Evolutionary conservation across 2,888 invertebrate genomes (phyloP).

Genomic region (Lymantria dispar): DNA sequence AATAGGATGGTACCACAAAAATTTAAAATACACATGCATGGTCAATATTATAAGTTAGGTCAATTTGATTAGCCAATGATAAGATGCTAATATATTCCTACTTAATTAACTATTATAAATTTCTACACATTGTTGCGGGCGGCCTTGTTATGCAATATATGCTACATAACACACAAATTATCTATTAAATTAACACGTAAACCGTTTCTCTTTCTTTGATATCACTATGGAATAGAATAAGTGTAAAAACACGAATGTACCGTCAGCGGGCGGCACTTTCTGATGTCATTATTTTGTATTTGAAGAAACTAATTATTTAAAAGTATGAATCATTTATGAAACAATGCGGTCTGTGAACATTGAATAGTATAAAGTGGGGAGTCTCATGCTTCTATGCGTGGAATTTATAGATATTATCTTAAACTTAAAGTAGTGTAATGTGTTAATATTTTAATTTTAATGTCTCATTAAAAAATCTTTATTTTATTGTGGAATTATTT

Average conservation of each 20-base stretch:
- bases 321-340: constrained; percentile 19
- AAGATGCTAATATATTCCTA: constrained; percentile 36
- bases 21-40: constrained; percentile 13
- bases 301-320: constrained; percentile 11
- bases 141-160: constrained; percentile 37
- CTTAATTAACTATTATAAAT: constrained; percentile 40
- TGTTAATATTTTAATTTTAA: neutral
- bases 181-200: constrained; percentile 35
- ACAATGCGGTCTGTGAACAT: constrained; percentile 12
- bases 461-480: neutral
- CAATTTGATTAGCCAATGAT: constrained; percentile 39
- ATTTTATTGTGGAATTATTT: neutral
- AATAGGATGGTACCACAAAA: constrained; percentile 3
- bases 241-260: neutral
- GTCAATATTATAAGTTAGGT: constrained; percentile 33
- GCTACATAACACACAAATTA: constrained; percentile 39
- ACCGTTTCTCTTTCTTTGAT: constrained; percentile 33
- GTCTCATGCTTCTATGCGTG: constrained; percentile 3
- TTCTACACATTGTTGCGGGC: constrained; percentile 42
- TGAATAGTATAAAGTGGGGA: constrained; percentile 7
- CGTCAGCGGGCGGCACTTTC: constrained; percentile 1
- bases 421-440: neutral
- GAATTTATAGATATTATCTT: constrained; percentile 4
- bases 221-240: constrained; percentile 4
- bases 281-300: constrained; percentile 13